Percentiles rank a stretch among this genome's conserved stretches.
phyloP scores from a whole-genome alignment of 2,113 vertebrate genomes.

The Notiomystis cincta region DNA sequence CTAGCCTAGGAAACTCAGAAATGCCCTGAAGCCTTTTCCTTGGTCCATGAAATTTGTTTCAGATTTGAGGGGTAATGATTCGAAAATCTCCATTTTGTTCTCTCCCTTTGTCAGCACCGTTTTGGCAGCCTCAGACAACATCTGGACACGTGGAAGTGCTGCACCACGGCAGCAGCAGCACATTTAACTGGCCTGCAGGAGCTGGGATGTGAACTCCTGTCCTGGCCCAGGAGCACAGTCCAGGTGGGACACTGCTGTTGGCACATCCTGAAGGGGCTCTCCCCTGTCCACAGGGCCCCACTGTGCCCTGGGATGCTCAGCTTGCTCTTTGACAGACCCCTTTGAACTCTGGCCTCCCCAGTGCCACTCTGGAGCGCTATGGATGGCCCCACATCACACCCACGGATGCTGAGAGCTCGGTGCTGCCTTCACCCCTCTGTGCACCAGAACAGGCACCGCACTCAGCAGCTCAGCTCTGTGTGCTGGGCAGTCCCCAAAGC shows the following conservation, averaged over 20 bases:
- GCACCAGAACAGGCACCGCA: neutral
- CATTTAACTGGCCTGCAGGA: too few relatives aligned
- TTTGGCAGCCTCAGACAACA: neutral
- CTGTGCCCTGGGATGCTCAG: too few relatives aligned
- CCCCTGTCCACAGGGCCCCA: neutral
- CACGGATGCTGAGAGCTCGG: fast-evolving
- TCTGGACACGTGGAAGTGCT: neutral
- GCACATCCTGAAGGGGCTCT: neutral
- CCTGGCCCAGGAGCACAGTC: fast-evolving
- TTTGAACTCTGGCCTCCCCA: fast-evolving
- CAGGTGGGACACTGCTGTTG: fast-evolving
- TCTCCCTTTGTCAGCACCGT: neutral
- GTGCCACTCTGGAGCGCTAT: fast-evolving
- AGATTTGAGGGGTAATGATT: constrained; percentile 33
- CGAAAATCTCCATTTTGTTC: neutral
- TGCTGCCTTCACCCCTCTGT: fast-evolving
- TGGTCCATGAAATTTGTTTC: constrained; percentile 25
- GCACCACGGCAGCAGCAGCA: neutral
- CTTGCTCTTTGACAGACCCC: fast-evolving
- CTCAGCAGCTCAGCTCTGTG: fast-evolving
- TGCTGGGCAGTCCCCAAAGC: fast-evolving
- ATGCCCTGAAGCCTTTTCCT: neutral
- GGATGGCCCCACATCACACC: fast-evolving
- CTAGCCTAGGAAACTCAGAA: neutral
- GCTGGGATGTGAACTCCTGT: neutral